Evolutionary conservation across 2,113 vertebrate species (phyloP).

Genomic region (Tricholaema leucomelas): DNA sequence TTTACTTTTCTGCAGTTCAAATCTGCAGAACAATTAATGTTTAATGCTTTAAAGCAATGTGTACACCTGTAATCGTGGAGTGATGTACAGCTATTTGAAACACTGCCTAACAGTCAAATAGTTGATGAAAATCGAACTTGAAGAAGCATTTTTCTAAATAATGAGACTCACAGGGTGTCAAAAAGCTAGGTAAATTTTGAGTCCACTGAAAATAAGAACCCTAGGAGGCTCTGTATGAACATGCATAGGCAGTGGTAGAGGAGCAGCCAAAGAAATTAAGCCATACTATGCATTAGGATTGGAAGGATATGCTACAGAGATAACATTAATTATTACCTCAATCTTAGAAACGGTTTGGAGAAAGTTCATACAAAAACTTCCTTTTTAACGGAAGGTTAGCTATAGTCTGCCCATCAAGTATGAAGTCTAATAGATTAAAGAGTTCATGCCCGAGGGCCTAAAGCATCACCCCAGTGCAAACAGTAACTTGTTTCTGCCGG

Average conservation of each 20-base stretch:
- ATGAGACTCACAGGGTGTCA: background rate
- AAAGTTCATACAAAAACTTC: background rate
- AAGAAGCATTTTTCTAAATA: background rate
- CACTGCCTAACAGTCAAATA: background rate
- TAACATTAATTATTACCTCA: background rate
- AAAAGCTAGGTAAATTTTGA: background rate
- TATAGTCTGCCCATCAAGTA: accelerated
- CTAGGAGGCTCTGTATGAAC: background rate
- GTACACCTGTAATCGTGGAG: background rate
- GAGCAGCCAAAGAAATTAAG: background rate
- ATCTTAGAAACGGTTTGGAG: background rate
- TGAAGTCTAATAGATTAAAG: background rate
- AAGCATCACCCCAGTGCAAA: background rate
- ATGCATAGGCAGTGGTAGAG: accelerated
- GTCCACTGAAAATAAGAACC: background rate
- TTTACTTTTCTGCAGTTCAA: background rate
- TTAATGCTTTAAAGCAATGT: background rate
- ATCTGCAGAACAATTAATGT: background rate
- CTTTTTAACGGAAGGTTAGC: background rate
- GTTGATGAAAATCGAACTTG: too few species aligned
- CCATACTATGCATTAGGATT: accelerated
- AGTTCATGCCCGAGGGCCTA: background rate
- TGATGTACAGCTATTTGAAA: background rate
- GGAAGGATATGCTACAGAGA: background rate
- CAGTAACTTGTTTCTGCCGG: background rate